These are phyloP conservation scores for Chelidonichthys spinosus DNA, from an alignment of 2,797 vertebrate genomes.

Conservation along the genomic window DNA sequence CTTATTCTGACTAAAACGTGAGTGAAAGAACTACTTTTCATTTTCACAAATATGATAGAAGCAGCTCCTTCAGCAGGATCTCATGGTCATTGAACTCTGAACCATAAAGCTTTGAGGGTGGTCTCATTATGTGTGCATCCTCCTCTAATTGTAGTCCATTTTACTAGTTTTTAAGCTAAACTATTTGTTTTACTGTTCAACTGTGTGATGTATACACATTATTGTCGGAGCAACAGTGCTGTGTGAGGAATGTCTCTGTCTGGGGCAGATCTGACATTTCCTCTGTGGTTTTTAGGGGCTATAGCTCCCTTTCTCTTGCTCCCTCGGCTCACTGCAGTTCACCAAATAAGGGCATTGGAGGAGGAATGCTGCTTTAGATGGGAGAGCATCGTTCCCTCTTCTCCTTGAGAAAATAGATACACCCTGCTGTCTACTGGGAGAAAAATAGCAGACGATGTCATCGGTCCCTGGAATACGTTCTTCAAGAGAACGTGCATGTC, in stretches of 20 bases:
- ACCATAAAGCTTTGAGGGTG: conserved; percentile 50
- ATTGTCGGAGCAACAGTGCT: conserved; percentile 45
- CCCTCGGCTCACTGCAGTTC: conserved; percentile 76
- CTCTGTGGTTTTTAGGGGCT: conserved; percentile 79
- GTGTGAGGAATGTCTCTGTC: conserved; percentile 83
- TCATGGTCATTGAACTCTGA: conserved; percentile 57
- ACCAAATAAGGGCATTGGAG: conserved; percentile 88
- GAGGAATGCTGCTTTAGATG: conserved; percentile 79
- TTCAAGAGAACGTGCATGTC: conserved; percentile 23
- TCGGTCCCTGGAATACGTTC: conserved; percentile 9
- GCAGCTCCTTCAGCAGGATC: conserved; percentile 29
- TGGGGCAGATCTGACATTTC: conserved; percentile 80
- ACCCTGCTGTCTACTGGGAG: conserved; percentile 40
- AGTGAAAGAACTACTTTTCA: not conserved
- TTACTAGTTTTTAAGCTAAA: not conserved
- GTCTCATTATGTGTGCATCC: conserved; percentile 35
- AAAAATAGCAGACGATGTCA: conserved; percentile 57
- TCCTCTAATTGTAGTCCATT: too few relatives aligned
- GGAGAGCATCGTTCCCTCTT: conserved; percentile 78
- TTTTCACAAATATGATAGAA: conserved; percentile 30
- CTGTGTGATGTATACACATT: conserved; percentile 18
- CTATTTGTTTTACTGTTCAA: conserved; percentile 4
- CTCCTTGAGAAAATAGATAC: conserved; percentile 74
- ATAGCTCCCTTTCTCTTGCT: conserved; percentile 68
- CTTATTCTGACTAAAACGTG: not conserved